Evolutionary conservation across 2,797 vertebrate species (phyloP).

Genomic region (Gallinago stenura): DNA sequence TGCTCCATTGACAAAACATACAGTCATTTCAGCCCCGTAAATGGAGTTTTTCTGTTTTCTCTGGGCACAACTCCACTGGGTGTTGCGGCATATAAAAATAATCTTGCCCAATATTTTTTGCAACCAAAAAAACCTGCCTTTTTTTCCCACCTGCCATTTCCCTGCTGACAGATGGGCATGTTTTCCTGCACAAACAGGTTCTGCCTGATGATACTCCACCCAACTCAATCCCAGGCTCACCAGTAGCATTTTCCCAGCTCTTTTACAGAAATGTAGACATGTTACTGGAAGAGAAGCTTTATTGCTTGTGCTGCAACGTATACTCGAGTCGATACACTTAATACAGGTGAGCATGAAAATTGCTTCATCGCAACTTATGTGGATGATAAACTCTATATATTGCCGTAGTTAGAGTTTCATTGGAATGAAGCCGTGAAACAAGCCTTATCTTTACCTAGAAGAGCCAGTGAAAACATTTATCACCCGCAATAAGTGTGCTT

Average conservation of each 20-base stretch:
- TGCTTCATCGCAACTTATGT: neutral
- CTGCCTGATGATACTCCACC: neutral
- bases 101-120: neutral
- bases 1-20: neutral
- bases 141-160: neutral
- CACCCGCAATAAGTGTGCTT: neutral
- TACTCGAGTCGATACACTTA: neutral
- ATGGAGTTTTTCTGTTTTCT: conserved; percentile 4
- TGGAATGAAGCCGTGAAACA: neutral
- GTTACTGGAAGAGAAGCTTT: neutral
- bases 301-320: neutral
- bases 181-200: neutral
- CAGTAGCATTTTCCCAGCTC: neutral
- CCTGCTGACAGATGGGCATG: neutral
- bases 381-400: neutral
- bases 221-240: neutral
- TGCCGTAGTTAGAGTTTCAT: neutral
- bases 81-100: neutral
- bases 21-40: neutral
- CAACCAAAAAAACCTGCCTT: neutral
- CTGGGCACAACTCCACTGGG: neutral
- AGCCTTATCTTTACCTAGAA: neutral
- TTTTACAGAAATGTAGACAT: rapidly evolving
- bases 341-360: neutral
- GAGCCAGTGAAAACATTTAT: neutral